phyloP scores from a whole-genome alignment of 1,140 invertebrate species.

The Pseudachorutes palmiensis region DNA sequence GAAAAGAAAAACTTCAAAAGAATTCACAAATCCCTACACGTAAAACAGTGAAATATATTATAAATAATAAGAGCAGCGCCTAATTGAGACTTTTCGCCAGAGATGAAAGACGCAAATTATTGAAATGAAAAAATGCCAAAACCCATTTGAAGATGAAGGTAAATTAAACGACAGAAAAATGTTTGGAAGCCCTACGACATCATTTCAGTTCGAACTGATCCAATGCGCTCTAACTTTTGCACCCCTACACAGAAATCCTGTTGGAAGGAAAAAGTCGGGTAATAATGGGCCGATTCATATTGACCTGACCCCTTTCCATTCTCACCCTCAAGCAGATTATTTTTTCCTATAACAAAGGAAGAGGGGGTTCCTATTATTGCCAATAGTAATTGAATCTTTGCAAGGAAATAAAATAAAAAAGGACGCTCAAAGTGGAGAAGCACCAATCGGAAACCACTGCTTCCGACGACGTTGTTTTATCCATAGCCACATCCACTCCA shows the following conservation, averaged over 20 bases:
- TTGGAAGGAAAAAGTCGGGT: too few species aligned
- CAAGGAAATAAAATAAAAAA: not conserved
- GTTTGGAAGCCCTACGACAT: too few species aligned
- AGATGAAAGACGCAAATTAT: too few species aligned
- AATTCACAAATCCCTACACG: not conserved
- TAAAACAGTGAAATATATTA: too few species aligned
- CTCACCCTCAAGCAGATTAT: not conserved
- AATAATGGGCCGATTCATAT: not conserved
- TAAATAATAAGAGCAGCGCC: too few species aligned
- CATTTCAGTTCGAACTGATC: too few species aligned
- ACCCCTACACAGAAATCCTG: too few species aligned
- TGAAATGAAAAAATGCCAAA: too few species aligned
- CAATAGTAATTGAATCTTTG: not conserved
- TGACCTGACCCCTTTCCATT: not conserved
- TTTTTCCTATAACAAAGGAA: not conserved
- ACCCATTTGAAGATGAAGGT: too few species aligned
- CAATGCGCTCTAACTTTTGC: too few species aligned
- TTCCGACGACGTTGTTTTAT: not conserved
- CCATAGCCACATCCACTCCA: not conserved
- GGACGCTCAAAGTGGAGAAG: not conserved
- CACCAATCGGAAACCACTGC: not conserved
- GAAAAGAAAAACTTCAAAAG: not conserved
- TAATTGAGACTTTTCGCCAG: too few species aligned
- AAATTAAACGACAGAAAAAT: too few species aligned
- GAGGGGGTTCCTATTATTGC: not conserved